Conservation (phyloP, 2,888 invertebrate genomes). For the Pachliopta kotzebuea region DNA sequence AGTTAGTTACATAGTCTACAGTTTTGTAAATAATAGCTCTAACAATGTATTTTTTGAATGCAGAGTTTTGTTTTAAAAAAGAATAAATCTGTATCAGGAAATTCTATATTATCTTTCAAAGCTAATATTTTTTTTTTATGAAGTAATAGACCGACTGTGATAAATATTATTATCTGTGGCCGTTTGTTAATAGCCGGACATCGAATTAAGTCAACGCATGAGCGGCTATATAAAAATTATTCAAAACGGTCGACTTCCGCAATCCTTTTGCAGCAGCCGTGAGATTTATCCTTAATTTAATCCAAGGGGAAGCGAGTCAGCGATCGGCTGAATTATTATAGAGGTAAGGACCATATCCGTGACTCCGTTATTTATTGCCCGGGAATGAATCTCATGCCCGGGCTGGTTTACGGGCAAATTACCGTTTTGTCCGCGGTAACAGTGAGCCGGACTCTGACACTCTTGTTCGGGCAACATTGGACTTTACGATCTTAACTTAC, state of each 20-base stretch:
- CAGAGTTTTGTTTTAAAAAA: no score
- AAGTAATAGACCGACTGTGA: not conserved
- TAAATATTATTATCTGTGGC: not conserved
- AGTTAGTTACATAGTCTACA: no score
- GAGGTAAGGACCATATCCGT: conserved; percentile 36
- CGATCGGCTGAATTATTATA: conserved; percentile 45
- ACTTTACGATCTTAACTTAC: not conserved
- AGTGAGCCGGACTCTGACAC: conserved; percentile 1
- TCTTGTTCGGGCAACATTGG: not conserved
- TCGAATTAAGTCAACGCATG: not conserved
- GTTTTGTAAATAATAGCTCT: no score
- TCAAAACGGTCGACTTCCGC: conserved; percentile 4
- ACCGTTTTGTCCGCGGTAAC: conserved; percentile 27
- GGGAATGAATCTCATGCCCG: conserved; percentile 38
- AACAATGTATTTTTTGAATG: no score
- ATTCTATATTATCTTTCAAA: no score
- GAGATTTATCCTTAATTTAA: conserved; percentile 30
- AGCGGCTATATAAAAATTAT: not conserved
- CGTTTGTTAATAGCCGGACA: not conserved
- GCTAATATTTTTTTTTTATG: no score
- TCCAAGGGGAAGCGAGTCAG: conserved; percentile 31
- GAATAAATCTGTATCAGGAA: no score
- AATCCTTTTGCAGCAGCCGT: conserved; percentile 5
- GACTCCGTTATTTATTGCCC: conserved; percentile 39
- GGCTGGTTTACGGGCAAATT: conserved; percentile 36